These are phyloP conservation scores for Bombus confusus DNA, from an alignment of 1,140 invertebrate genomes.

Conservation along the genomic window DNA sequence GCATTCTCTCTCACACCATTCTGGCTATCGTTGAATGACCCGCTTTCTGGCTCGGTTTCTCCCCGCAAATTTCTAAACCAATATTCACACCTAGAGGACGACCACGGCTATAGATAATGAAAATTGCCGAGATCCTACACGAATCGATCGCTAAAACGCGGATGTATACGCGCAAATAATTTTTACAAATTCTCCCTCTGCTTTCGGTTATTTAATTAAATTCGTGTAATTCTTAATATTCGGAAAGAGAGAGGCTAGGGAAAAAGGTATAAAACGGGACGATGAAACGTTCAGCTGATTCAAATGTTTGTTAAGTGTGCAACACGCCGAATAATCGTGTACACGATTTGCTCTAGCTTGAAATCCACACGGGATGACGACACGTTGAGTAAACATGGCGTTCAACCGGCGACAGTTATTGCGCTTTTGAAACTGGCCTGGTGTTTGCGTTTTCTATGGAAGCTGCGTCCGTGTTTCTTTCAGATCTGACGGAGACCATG, in stretches of 20 bases:
- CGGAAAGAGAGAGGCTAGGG: too few species aligned
- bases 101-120: too few species aligned
- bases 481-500: neutral
- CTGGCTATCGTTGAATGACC: neutral
- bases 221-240: neutral
- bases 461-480: neutral
- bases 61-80: slow-evolving; percentile 13
- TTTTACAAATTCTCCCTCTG: neutral
- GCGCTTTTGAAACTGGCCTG: slow-evolving; percentile 12
- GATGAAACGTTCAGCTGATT: neutral
- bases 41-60: neutral
- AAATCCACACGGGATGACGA: slow-evolving; percentile 22
- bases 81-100: neutral
- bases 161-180: neutral
- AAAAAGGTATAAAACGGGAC: neutral
- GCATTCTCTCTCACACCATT: slow-evolving; percentile 28
- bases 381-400: slow-evolving; percentile 9
- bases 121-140: too few species aligned
- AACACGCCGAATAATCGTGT: neutral
- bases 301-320: slow-evolving; percentile 5
- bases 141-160: too few species aligned
- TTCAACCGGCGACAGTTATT: slow-evolving; percentile 20
- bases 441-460: slow-evolving; percentile 7
- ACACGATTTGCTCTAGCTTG: neutral
- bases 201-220: neutral